These are phyloP conservation scores for Aspiorhynchus laticeps DNA, from an alignment of 2,113 vertebrate genomes.

Conservation along the genomic window DNA sequence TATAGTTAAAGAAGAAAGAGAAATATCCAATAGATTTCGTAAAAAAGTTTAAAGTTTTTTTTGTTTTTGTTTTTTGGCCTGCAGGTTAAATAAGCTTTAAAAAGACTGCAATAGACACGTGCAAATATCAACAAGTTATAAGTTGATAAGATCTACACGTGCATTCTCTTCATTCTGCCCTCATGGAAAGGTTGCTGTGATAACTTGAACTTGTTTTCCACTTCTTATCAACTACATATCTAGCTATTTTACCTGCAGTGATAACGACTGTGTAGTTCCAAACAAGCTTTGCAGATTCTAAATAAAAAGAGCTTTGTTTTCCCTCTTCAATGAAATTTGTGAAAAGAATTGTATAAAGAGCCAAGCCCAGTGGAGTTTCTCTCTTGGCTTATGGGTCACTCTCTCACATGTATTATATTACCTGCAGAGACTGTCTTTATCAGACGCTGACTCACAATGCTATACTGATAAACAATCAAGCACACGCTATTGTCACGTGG, in stretches of 20 bases:
- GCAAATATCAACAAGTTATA: not conserved
- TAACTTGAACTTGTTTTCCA: not conserved
- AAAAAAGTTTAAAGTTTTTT: not conserved
- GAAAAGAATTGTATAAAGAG: not conserved
- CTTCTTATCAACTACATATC: not conserved
- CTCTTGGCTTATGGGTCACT: not conserved
- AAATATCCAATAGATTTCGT: not conserved
- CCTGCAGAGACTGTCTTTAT: not conserved
- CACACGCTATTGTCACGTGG: not conserved
- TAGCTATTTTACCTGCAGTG: not conserved
- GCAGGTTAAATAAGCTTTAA: not conserved
- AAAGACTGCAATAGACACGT: not conserved
- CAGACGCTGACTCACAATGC: not conserved
- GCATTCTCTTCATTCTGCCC: not conserved
- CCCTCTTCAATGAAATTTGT: not conserved
- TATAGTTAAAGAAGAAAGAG: not conserved
- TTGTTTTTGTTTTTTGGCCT: not conserved
- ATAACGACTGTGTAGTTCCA: not conserved
- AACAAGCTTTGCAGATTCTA: not conserved
- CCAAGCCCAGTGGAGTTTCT: not conserved
- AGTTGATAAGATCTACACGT: not conserved
- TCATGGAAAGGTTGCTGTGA: too few species aligned
- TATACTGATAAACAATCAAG: not conserved
- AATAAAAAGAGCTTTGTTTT: not conserved
- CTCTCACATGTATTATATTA: conserved; percentile 23